These are phyloP conservation scores for Pristiophorus japonicus DNA, from an alignment of 2,113 vertebrate species.

Conservation along the genomic window DNA sequence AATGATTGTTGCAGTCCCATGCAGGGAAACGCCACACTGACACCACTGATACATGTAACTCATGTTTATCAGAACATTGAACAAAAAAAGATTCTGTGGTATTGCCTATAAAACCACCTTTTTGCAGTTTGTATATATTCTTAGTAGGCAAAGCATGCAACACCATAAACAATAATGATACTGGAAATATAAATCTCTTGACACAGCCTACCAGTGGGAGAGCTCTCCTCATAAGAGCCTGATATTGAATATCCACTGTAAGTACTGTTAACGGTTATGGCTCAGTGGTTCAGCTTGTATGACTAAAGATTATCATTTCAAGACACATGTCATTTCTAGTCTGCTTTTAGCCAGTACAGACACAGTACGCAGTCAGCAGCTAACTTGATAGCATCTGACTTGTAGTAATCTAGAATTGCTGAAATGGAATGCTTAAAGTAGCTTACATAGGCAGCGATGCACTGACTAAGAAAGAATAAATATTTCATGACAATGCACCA, in stretches of 20 bases:
- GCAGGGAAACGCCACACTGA: neutral
- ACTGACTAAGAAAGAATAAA: neutral
- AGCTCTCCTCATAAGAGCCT: neutral
- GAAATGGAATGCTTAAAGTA: neutral
- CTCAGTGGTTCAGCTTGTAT: neutral
- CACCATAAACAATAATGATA: neutral
- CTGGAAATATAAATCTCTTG: neutral
- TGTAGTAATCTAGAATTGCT: neutral
- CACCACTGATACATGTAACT: neutral
- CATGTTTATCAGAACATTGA: neutral
- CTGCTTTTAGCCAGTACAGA: neutral
- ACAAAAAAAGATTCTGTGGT: neutral
- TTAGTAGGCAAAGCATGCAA: neutral
- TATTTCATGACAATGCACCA: neutral
- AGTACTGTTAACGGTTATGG: neutral
- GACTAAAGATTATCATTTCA: neutral
- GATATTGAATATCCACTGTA: neutral
- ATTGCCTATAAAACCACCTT: neutral
- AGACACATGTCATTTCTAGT: neutral
- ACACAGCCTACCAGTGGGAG: neutral
- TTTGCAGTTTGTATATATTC: neutral
- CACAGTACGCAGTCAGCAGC: neutral
- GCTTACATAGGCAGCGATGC: neutral
- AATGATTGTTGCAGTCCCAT: neutral
- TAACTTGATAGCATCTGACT: slow-evolving; percentile 1